Evolutionary conservation across 2,888 invertebrate species (phyloP).

Genomic region (Rugalucina vietnamica): DNA sequence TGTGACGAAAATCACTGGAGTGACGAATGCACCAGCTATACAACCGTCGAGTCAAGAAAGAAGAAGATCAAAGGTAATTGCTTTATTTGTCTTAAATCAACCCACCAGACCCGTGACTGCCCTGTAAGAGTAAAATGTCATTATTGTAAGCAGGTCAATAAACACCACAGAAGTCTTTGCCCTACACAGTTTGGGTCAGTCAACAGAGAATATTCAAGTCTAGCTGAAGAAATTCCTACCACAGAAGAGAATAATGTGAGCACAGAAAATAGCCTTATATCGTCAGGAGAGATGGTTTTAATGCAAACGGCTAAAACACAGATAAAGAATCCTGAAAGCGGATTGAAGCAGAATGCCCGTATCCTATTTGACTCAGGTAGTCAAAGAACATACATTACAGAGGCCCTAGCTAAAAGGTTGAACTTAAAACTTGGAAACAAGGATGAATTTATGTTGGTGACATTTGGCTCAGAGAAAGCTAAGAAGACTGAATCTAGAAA

Average conservation of each 20-base stretch:
- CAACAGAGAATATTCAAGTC: background rate
- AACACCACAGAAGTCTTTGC: background rate
- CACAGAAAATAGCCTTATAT: conserved; percentile 31
- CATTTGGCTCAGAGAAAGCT: background rate
- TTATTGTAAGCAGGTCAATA: background rate
- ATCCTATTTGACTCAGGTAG: conserved; percentile 27
- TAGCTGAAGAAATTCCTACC: background rate
- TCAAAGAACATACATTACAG: conserved; percentile 18
- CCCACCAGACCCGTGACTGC: background rate
- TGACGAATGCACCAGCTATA: background rate
- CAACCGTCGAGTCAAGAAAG: background rate
- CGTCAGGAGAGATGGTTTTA: conserved; percentile 21
- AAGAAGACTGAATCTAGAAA: background rate
- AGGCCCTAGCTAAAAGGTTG: background rate
- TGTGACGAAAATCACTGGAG: background rate
- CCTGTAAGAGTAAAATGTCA: background rate
- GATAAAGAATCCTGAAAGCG: conserved; percentile 16
- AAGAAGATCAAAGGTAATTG: background rate
- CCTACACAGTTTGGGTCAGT: background rate
- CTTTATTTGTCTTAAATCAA: background rate
- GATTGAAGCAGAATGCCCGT: background rate
- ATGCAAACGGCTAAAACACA: conserved; percentile 28
- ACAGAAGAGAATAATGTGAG: background rate
- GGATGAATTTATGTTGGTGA: background rate
- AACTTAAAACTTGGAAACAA: background rate